Percentiles rank a stretch among this genome's conserved stretches.
Conservation (phyloP, 2,113 vertebrate genomes). For the Percopsis transmontana region DNA sequence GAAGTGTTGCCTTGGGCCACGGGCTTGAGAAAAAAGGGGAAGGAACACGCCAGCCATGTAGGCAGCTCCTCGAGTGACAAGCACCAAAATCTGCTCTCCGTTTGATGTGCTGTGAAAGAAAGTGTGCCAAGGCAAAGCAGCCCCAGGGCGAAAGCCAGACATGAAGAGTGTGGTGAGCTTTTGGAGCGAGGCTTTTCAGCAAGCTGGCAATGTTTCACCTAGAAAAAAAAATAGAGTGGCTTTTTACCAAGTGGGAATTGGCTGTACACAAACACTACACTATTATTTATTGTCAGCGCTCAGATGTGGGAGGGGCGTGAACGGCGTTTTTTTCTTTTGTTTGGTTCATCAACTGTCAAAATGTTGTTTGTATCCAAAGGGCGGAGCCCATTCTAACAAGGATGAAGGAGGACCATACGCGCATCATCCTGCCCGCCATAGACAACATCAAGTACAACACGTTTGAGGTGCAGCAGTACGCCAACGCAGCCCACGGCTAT, state of each 20-base stretch:
- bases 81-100: conserved; percentile 12
- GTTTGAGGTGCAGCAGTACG: conserved; percentile 96
- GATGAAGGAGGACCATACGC: conserved; percentile 89
- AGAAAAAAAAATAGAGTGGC: neutral
- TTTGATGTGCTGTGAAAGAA: conserved; percentile 24
- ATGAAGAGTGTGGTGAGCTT: conserved; percentile 6
- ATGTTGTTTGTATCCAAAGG: conserved; percentile 71
- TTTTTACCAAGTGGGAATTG: conserved; percentile 6
- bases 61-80: conserved; percentile 20
- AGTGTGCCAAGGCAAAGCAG: conserved; percentile 16
- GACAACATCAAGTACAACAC: conserved; percentile 98
- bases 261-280: neutral
- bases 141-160: conserved; percentile 15
- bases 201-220: neutral
- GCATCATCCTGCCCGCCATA: conserved; percentile 93
- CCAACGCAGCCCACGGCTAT: conserved; percentile 95
- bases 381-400: conserved; percentile 88
- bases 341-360: no score
- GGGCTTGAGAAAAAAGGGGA: neutral
- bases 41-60: conserved; percentile 2
- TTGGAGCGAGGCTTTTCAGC: conserved; percentile 6
- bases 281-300: conserved; percentile 31
- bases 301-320: no score
- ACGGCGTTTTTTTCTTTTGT: no score
- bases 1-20: neutral